A percentile compares a stretch with the other conserved stretches of the same genome.
phyloP scores from a whole-genome alignment of 2,888 invertebrate species.

The Miltochrista miniata region DNA sequence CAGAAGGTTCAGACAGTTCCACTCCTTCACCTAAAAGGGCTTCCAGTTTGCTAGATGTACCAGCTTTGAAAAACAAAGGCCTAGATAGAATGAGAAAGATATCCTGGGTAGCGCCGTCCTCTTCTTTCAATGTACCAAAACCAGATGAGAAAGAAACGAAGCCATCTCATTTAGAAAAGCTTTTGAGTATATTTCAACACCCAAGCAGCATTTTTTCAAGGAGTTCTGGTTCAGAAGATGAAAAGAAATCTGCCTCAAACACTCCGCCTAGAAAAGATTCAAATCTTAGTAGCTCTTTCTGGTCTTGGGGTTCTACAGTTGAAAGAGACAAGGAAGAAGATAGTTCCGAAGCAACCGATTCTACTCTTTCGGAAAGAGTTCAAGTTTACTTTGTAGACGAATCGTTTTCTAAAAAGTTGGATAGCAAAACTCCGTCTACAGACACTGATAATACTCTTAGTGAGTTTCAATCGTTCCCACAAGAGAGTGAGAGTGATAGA shows the following conservation, averaged over 20 bases:
- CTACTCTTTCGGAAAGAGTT: conserved; percentile 73
- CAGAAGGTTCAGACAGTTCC: conserved; percentile 52
- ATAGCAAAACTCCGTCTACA: conserved; percentile 76
- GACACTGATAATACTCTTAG: conserved; percentile 77
- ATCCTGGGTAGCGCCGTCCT: conserved; percentile 82
- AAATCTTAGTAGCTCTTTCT: conserved; percentile 71
- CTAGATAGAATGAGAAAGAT: conserved; percentile 82
- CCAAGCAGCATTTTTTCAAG: conserved; percentile 85
- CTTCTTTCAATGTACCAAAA: conserved; percentile 67
- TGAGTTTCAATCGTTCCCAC: conserved; percentile 71
- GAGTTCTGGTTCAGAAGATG: conserved; percentile 61
- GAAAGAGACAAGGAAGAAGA: conserved; percentile 69
- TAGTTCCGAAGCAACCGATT: conserved; percentile 71
- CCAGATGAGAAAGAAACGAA: conserved; percentile 71
- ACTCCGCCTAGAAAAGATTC: conserved; percentile 77
- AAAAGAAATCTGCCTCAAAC: conserved; percentile 66
- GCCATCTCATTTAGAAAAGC: conserved; percentile 85
- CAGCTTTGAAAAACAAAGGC: conserved; percentile 69
- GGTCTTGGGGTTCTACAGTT: conserved; percentile 73
- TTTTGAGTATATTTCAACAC: conserved; percentile 86
- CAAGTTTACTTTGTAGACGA: conserved; percentile 77
- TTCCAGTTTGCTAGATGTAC: conserved; percentile 72
- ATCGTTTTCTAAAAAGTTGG: conserved; percentile 73
- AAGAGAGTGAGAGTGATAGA: conserved; percentile 47
- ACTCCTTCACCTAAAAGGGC: conserved; percentile 68